phyloP scores from a whole-genome alignment of 2,113 vertebrate species.

The Glaucomys volans region DNA sequence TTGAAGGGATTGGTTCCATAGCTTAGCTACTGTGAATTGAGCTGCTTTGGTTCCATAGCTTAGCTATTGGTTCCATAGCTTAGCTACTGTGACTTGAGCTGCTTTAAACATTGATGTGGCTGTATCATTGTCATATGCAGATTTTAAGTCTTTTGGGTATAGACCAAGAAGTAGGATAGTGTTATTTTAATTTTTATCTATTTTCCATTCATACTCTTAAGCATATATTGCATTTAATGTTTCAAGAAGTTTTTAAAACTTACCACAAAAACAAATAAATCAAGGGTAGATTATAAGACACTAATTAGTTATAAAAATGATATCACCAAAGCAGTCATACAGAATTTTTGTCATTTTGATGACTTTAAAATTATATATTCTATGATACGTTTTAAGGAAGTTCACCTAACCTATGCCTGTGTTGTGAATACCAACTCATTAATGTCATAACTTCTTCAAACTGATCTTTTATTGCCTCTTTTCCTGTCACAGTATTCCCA shows the following conservation, averaged over 20 bases:
- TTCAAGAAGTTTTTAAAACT: neutral
- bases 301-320: neutral
- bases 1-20: too few species aligned
- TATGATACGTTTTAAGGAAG: neutral
- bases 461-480: neutral
- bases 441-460: neutral
- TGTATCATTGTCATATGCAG: too few species aligned
- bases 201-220: neutral
- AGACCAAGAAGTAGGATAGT: neutral
- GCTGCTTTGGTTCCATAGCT: too few species aligned
- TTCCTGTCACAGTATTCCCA: neutral
- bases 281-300: neutral
- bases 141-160: too few species aligned
- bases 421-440: neutral
- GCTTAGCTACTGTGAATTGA: too few species aligned
- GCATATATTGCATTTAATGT: neutral
- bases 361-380: neutral
- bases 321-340: neutral
- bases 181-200: neutral
- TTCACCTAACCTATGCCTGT: neutral
- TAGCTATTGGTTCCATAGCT: too few species aligned
- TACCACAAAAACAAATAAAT: neutral
- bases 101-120: too few species aligned
- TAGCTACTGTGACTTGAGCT: too few species aligned
- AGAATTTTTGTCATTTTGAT: neutral